Evolutionary conservation across 2,797 vertebrate genomes (phyloP), one percentile per base, ranked within the genome.

Genomic region (Phoxinus dragarum): DNA sequence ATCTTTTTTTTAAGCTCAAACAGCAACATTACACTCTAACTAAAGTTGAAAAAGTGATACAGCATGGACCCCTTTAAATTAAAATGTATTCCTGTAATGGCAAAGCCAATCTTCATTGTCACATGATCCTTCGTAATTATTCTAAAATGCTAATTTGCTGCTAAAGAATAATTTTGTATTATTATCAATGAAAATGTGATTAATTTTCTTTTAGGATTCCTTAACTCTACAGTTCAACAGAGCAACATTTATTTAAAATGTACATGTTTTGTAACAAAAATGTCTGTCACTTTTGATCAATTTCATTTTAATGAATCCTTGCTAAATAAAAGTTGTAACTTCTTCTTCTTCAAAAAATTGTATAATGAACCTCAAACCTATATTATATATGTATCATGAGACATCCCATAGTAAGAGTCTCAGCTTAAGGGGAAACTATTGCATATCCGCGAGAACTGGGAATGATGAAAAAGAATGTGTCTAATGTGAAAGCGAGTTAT

Each of bases 401-500:
- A 72, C 52, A 78, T 72, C 67, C 31, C n/a, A 34, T 42, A 83
- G 67, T 49, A 59, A 73, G 27, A 61, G 40, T 73, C 17, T 73
- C 9, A 74, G 67, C 44, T 21, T 67, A 80, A 86, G 49, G 31
- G 75, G 40, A 82, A 83, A n/a, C 42, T 67, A 79, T 80, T 79
- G 42, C 84, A 38, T 34, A 67, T 40, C 68, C 31, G 27, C 34
- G 66, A 44, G 42, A 54, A 64, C 42, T 84, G 75, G 21, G 27
- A 80, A 21, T 9, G 47, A 83, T 44, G 54, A 71, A 76, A 47
- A 61, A 73, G 69, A 77, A 34, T 31, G 3, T 68, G 59, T 42
- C 42, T 31, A 68, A 82, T 84, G 31, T 84, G 9, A 68, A 81
- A 80, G 72, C 73, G 9, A 79, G 77, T 74, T 82, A 47, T 88